A percentile compares a stretch with the other conserved stretches of the same genome.
phyloP scores from a whole-genome alignment of 2,888 invertebrate genomes.

The Chrysopilus asiliformis region DNA sequence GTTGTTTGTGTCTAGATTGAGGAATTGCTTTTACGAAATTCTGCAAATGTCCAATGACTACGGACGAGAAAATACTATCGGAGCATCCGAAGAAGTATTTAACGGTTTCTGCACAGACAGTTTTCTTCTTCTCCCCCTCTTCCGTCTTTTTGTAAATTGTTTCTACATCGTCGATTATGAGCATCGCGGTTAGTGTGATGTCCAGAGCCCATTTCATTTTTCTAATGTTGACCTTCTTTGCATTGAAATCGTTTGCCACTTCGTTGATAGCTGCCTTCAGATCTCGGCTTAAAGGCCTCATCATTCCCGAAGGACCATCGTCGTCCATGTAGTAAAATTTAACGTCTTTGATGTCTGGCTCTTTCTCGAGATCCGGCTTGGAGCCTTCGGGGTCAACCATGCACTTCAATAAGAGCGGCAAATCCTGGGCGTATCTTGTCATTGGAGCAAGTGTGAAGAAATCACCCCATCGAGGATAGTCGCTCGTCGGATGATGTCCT shows the following conservation, averaged over 20 bases:
- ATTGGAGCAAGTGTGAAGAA: slow-evolving; percentile 77
- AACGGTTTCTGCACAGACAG: slow-evolving; percentile 48
- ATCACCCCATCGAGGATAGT: slow-evolving; percentile 45
- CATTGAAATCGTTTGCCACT: slow-evolving; percentile 34
- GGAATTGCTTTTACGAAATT: slow-evolving; percentile 46
- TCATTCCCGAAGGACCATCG: slow-evolving; percentile 51
- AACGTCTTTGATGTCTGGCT: slow-evolving; percentile 43
- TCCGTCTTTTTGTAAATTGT: slow-evolving; percentile 52
- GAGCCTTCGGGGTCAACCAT: slow-evolving; percentile 43
- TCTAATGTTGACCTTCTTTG: slow-evolving; percentile 45
- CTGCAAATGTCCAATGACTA: slow-evolving; percentile 45
- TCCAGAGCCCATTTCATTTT: slow-evolving; percentile 52
- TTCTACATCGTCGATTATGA: slow-evolving; percentile 48
- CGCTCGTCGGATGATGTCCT: slow-evolving; percentile 55
- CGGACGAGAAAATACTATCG: slow-evolving; percentile 42
- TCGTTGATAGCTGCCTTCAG: slow-evolving; percentile 32
- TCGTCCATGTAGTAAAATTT: slow-evolving; percentile 71
- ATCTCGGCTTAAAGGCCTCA: slow-evolving; percentile 34
- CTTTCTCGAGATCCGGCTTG: slow-evolving; percentile 38
- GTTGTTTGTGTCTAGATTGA: slow-evolving; percentile 40
- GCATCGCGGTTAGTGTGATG: slow-evolving; percentile 43
- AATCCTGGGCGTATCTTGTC: slow-evolving; percentile 73
- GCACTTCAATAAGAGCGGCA: slow-evolving; percentile 59
- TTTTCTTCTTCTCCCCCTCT: slow-evolving; percentile 45
- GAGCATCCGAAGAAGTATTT: slow-evolving; percentile 39